phyloP scores from a whole-genome alignment of 2,113 vertebrate genomes.

The Pycnonotus jocosus region DNA sequence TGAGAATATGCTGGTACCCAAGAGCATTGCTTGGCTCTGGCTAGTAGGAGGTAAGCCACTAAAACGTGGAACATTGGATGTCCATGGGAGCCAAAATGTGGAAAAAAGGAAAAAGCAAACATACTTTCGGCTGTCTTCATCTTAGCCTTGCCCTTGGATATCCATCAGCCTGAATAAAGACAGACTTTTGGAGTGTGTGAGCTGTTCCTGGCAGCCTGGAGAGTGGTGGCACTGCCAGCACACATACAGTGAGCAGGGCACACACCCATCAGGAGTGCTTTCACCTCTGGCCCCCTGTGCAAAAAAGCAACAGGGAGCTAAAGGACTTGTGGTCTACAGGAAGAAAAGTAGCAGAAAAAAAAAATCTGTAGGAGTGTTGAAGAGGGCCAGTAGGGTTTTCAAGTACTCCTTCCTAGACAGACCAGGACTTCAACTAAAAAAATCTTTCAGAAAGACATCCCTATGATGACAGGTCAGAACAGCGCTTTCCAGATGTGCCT shows the following conservation, averaged over 20 bases:
- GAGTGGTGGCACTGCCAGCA: neutral
- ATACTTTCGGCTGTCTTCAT: neutral
- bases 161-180: neutral
- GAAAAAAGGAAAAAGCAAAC: constrained; percentile 28
- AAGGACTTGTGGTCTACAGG: neutral
- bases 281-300: neutral
- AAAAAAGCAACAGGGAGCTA: neutral
- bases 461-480: neutral
- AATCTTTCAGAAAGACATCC: neutral
- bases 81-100: neutral
- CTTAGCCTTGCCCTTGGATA: neutral
- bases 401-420: neutral
- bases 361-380: neutral
- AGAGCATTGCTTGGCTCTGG: neutral
- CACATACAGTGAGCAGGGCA: neutral
- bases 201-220: neutral
- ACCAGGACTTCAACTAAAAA: neutral
- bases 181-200: neutral
- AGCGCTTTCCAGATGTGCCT: neutral
- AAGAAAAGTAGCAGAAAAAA: neutral
- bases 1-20: neutral
- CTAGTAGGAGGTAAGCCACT: neutral
- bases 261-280: neutral
- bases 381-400: neutral
- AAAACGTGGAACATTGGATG: constrained; percentile 23